Evolutionary conservation across 2,113 vertebrate species (phyloP).

Genomic region (Myocastor coypus): DNA sequence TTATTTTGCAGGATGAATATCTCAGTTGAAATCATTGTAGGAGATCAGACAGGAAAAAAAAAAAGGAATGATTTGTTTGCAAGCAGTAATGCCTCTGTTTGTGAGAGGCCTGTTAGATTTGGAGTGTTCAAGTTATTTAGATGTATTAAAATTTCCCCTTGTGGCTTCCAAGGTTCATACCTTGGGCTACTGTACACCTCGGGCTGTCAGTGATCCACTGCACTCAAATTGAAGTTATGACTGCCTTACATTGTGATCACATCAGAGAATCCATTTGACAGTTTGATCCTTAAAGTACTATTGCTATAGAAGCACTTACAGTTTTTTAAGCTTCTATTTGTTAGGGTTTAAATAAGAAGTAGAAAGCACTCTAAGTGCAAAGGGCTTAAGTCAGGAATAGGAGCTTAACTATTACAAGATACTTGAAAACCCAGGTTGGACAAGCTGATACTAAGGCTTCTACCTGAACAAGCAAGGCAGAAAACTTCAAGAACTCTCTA

Average conservation of each 20-base stretch:
- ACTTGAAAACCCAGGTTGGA: not conserved
- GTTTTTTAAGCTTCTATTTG: not conserved
- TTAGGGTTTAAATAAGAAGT: conserved; percentile 2
- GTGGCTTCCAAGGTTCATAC: not conserved
- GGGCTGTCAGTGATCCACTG: not conserved
- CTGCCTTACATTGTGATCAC: not conserved
- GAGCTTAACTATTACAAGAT: not conserved
- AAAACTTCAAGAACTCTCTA: conserved; percentile 12
- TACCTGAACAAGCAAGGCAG: not conserved
- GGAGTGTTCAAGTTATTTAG: not conserved
- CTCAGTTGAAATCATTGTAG: not conserved
- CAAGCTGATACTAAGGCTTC: not conserved
- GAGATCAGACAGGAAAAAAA: not conserved
- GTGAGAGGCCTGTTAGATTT: fast-evolving
- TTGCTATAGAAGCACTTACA: not conserved
- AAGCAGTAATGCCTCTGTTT: not conserved
- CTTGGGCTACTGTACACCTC: not conserved
- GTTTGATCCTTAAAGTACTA: not conserved
- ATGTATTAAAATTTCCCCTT: not conserved
- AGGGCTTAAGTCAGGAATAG: not conserved
- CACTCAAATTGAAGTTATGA: not conserved
- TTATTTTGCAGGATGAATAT: not conserved
- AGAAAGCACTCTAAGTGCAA: not conserved
- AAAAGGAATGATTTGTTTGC: not conserved
- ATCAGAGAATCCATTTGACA: not conserved